A percentile compares a stretch with the other conserved stretches of the same genome.
Conservation (phyloP, 2,113 vertebrate genomes). For the Calonectris borealis region DNA sequence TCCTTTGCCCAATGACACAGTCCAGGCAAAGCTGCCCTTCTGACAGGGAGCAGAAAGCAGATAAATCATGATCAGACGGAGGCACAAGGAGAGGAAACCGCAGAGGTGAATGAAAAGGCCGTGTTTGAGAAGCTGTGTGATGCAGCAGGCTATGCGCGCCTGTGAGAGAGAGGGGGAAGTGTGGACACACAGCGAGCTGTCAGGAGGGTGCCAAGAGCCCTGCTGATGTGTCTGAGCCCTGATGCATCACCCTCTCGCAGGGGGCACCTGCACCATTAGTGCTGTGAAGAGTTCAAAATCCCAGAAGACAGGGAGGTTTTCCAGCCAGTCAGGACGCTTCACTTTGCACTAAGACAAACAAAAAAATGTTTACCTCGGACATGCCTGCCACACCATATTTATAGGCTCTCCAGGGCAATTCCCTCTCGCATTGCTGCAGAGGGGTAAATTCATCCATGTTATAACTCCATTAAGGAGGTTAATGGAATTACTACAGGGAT, state of each 20-base stretch:
- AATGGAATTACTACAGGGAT: slow-evolving; percentile 44
- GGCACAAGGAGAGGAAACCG: not conserved
- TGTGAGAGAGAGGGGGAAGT: not conserved
- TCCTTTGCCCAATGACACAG: not conserved
- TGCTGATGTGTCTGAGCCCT: not conserved
- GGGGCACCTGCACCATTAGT: not conserved
- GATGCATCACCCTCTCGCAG: not conserved
- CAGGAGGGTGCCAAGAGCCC: not conserved
- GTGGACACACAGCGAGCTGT: not conserved
- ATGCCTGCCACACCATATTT: not conserved
- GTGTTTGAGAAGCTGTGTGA: not conserved
- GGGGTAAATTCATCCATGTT: not conserved
- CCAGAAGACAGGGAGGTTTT: not conserved
- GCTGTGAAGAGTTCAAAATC: not conserved
- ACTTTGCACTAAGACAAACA: not conserved
- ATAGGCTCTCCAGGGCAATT: not conserved
- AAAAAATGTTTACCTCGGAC: not conserved
- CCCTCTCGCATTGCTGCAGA: not conserved
- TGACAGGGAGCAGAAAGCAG: not conserved
- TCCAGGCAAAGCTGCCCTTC: not conserved
- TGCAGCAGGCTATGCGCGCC: not conserved
- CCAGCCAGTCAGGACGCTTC: not conserved
- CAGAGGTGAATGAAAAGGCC: not conserved
- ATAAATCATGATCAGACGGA: not conserved
- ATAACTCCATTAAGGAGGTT: slow-evolving; percentile 24